Evolutionary conservation across 2,113 vertebrate genomes (phyloP).

Genomic region (Mola mola): DNA sequence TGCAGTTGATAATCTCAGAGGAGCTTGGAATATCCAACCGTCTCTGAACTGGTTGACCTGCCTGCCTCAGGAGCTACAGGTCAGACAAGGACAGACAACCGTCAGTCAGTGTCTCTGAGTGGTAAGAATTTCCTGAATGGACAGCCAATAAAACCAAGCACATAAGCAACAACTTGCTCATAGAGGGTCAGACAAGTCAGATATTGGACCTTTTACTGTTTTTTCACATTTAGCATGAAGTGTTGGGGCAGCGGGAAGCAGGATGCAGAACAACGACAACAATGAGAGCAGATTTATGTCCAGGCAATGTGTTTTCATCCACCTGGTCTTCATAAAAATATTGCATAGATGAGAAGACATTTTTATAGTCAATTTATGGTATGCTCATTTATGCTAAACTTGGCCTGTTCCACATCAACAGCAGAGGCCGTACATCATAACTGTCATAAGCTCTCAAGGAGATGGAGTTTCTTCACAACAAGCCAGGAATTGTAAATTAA

Average conservation of each 20-base stretch:
- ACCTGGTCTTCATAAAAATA: constrained; percentile 54
- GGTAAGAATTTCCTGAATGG: constrained; percentile 28
- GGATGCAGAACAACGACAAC: constrained; percentile 54
- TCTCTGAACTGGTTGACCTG: constrained; percentile 33
- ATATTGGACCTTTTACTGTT: constrained; percentile 22
- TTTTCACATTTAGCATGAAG: constrained; percentile 41
- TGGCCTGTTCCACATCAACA: constrained; percentile 34
- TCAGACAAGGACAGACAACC: constrained; percentile 58
- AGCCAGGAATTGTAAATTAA: background rate
- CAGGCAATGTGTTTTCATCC: constrained; percentile 16
- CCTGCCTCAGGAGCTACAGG: constrained; percentile 37
- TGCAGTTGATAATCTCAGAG: constrained; percentile 12
- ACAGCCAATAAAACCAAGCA: constrained; percentile 36
- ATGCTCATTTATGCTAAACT: constrained; percentile 36
- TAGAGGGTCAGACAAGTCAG: constrained; percentile 16
- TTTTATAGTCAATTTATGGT: constrained; percentile 39
- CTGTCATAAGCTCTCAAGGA: background rate
- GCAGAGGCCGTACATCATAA: background rate
- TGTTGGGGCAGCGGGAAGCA: constrained; percentile 51
- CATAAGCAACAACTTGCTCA: constrained; percentile 14
- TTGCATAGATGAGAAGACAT: constrained; percentile 21
- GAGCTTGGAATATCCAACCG: constrained; percentile 15
- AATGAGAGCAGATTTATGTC: constrained; percentile 47
- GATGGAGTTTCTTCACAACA: background rate
- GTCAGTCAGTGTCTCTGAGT: constrained; percentile 26